These are phyloP conservation scores for Harpagoxenus sublaevis DNA, from an alignment of 2,888 invertebrate species.

Conservation along the genomic window DNA sequence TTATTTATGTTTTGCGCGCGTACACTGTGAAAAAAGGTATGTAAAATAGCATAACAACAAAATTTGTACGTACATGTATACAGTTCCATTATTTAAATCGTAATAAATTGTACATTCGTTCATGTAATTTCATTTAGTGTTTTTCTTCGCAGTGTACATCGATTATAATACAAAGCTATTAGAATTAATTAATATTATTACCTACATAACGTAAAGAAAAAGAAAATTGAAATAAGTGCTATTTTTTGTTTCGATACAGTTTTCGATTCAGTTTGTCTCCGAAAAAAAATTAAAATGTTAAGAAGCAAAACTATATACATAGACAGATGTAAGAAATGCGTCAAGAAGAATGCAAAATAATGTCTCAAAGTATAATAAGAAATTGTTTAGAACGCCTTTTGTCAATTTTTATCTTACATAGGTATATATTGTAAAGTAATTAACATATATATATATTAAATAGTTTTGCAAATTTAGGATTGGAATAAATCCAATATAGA, in stretches of 20 bases:
- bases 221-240: not conserved
- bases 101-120: constrained; percentile 1
- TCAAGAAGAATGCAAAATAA: not conserved
- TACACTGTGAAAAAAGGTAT: not conserved
- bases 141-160: not conserved
- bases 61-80: not conserved
- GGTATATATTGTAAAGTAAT: not conserved
- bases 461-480: not conserved
- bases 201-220: not conserved
- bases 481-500: not conserved
- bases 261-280: constrained; percentile 7
- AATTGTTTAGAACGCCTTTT: not conserved
- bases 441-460: not conserved
- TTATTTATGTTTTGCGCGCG: not conserved
- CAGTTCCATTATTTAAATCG: not conserved
- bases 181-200: not conserved
- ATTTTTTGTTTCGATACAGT: not conserved
- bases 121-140: not conserved
- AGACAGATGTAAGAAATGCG: constrained; percentile 40
- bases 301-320: constrained; percentile 54
- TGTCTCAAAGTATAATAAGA: not conserved
- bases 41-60: constrained; percentile 2
- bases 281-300: constrained; percentile 54
- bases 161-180: not conserved
- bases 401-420: not conserved